Evolutionary conservation across 2,797 vertebrate species (phyloP).

Genomic region (Fistularia commersonii): DNA sequence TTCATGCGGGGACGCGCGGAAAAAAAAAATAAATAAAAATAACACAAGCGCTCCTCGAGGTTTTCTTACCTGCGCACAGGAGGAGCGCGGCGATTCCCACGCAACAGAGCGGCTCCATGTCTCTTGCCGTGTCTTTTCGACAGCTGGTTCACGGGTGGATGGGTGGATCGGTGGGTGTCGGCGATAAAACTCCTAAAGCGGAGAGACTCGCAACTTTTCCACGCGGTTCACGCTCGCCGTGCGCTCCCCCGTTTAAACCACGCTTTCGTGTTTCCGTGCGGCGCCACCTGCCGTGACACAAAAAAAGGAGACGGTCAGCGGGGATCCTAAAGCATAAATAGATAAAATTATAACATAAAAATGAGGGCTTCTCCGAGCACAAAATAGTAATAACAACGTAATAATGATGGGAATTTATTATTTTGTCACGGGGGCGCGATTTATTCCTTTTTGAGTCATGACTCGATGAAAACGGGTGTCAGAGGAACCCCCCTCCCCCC

Average conservation of each 20-base stretch:
- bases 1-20: not conserved
- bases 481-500: no score
- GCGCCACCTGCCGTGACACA: constrained; percentile 50
- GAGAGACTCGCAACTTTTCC: constrained; percentile 38
- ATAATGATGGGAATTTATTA: no score
- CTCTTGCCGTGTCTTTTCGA: constrained; percentile 37
- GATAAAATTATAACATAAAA: no score
- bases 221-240: constrained; percentile 45
- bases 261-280: constrained; percentile 1
- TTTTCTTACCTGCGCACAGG: constrained; percentile 71
- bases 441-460: no score
- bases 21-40: constrained; percentile 2
- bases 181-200: constrained; percentile 37
- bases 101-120: constrained; percentile 47
- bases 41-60: not conserved
- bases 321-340: no score
- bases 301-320: constrained; percentile 15
- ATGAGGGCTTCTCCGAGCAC: no score
- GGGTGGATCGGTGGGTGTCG: no score
- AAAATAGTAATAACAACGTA: no score
- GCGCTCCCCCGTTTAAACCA: constrained; percentile 38
- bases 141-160: no score
- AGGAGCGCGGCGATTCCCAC: constrained; percentile 63
- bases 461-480: no score
- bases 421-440: no score